phyloP scores from a whole-genome alignment of 1,140 invertebrate genomes.

The Aphelinus atriplicis region DNA sequence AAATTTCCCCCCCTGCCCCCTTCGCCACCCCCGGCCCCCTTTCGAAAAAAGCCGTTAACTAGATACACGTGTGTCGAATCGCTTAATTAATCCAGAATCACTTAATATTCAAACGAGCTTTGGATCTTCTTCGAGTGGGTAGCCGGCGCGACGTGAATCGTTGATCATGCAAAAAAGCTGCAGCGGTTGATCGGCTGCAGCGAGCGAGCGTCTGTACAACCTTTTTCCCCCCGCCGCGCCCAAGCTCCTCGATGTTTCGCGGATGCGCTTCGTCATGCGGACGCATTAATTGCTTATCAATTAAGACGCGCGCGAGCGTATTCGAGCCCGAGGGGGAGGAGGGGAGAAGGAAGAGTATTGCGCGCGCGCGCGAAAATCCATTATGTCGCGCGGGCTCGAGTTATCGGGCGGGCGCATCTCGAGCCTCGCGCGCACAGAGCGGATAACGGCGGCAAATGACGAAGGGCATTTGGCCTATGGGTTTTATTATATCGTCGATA shows the following conservation, averaged over 20 bases:
- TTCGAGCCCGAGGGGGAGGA: background rate
- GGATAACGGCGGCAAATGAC: background rate
- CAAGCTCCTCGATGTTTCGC: background rate
- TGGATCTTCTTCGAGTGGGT: background rate
- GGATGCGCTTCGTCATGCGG: background rate
- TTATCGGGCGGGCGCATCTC: background rate
- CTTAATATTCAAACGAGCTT: constrained; percentile 13
- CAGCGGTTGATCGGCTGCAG: background rate
- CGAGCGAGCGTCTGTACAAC: background rate
- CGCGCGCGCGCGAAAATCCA: constrained; percentile 10
- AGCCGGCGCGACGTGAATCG: background rate
- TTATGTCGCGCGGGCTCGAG: constrained; percentile 6
- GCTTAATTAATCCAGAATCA: background rate
- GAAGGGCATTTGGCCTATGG: background rate
- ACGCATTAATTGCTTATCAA: constrained; percentile 20
- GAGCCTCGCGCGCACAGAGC: too few relatives aligned
- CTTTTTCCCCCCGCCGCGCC: too few relatives aligned
- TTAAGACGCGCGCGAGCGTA: background rate
- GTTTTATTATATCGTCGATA: too few relatives aligned
- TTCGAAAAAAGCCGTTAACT: too few relatives aligned
- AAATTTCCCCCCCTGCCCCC: too few relatives aligned
- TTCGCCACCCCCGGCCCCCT: too few relatives aligned
- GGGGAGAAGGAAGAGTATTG: background rate
- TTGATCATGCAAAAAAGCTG: constrained; percentile 11
- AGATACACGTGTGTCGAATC: background rate